phyloP scores from a whole-genome alignment of 2,797 vertebrate species.

The Buphagus erythrorhynchus region DNA sequence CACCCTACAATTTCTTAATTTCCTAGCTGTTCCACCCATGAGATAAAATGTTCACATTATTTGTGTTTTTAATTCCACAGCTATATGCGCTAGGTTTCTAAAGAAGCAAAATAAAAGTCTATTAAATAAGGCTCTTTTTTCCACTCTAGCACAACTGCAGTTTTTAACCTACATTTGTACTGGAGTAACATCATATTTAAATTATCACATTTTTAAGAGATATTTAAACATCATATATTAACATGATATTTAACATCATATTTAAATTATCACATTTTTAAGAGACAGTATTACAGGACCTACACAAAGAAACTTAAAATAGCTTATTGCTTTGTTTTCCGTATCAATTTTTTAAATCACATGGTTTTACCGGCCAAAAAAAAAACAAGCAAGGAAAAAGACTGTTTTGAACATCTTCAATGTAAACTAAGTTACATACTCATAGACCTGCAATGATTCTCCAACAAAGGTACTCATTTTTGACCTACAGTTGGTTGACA shows the following conservation, averaged over 20 bases:
- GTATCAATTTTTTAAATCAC: not conserved
- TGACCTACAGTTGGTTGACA: not conserved
- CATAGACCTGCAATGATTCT: not conserved
- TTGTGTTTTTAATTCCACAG: not conserved
- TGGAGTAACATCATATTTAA: not conserved
- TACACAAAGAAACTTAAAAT: not conserved
- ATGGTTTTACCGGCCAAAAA: not conserved
- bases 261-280: not conserved
- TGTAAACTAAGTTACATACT: not conserved
- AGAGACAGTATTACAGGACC: not conserved
- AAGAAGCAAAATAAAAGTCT: not conserved
- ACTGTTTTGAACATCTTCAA: not conserved
- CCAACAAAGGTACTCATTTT: not conserved
- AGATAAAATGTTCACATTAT: not conserved
- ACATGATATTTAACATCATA: not conserved
- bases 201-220: not conserved
- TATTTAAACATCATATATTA: too few species aligned
- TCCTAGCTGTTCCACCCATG: not conserved
- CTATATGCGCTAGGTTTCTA: not conserved
- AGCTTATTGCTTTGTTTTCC: not conserved
- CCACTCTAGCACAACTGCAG: not conserved
- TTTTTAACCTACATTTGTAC: not conserved
- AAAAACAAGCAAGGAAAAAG: not conserved
- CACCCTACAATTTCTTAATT: not conserved
- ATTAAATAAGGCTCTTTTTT: not conserved